Evolutionary conservation across 2,888 invertebrate genomes (phyloP).

Genomic region (Crocallis elinguaria): DNA sequence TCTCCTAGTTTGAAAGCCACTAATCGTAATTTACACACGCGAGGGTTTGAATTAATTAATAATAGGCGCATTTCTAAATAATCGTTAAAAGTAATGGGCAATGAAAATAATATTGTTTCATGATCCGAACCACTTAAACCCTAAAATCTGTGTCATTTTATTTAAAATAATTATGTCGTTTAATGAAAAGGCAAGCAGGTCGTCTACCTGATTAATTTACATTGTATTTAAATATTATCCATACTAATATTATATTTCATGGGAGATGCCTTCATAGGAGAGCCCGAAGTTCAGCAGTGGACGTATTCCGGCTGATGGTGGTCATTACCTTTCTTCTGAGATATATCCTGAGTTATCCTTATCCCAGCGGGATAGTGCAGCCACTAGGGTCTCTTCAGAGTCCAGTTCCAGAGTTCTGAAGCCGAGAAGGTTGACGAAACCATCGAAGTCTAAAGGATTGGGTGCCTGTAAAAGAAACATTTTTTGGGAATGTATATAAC

Average conservation of each 20-base stretch:
- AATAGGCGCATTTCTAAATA: constrained; percentile 12
- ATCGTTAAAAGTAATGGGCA: constrained; percentile 12
- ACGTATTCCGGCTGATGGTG: no score
- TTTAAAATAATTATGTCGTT: background rate
- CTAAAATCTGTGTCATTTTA: background rate
- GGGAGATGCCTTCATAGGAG: no score
- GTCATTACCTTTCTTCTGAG: constrained; percentile 83
- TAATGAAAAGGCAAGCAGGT: no score
- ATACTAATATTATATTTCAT: no score
- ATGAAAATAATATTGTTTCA: no score
- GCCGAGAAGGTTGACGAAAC: constrained; percentile 86
- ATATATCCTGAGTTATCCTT: constrained; percentile 86
- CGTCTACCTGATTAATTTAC: no score
- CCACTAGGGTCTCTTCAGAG: constrained; percentile 86
- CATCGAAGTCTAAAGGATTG: constrained; percentile 86
- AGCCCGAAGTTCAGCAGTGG: no score
- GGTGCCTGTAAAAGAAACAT: constrained; percentile 57
- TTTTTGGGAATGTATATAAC: no score
- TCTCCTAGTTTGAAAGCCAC: constrained; percentile 52
- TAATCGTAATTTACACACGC: constrained; percentile 36
- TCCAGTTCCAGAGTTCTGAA: constrained; percentile 86
- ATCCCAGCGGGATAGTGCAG: constrained; percentile 88
- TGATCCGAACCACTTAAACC: no score
- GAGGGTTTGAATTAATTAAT: constrained; percentile 25
- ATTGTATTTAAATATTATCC: no score